Conservation (phyloP, 2,888 invertebrate species). For the Tupiocoris notatus region DNA sequence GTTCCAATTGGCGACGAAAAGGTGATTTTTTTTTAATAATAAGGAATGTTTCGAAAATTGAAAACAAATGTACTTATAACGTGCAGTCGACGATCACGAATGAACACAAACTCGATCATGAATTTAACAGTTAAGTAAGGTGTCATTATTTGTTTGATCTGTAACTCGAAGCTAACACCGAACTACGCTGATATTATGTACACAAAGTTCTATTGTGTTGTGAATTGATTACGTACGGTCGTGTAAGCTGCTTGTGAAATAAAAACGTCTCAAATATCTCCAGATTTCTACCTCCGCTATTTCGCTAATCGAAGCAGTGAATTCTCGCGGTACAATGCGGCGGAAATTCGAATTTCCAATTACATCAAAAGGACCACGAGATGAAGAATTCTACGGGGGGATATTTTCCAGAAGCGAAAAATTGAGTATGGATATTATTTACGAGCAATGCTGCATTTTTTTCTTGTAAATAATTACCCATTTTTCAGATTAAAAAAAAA, state of each 20-base stretch:
- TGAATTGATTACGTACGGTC: conserved; percentile 21
- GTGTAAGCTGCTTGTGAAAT: conserved; percentile 34
- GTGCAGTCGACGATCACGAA: background rate
- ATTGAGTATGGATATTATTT: too few relatives aligned
- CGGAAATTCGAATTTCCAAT: too few relatives aligned
- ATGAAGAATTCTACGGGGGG: too few relatives aligned
- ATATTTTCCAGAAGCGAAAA: too few relatives aligned
- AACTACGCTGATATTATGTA: conserved; percentile 15
- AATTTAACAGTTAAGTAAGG: background rate
- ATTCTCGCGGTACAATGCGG: too few relatives aligned
- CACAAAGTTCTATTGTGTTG: conserved; percentile 14
- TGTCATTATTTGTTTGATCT: background rate
- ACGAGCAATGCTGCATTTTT: too few relatives aligned
- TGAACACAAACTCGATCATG: background rate
- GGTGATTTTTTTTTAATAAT: background rate
- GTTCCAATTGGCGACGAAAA: background rate
- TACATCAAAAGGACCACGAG: too few relatives aligned
- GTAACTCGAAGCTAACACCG: conserved; percentile 20
- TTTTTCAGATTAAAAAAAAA: too few relatives aligned
- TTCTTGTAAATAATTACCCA: too few relatives aligned
- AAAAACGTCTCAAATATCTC: conserved; percentile 27
- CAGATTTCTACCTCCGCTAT: too few relatives aligned
- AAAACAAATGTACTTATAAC: background rate
- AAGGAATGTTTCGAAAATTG: background rate
- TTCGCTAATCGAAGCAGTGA: too few relatives aligned